phyloP scores from a whole-genome alignment of 1,140 invertebrate species.

The Eumeta japonica region DNA sequence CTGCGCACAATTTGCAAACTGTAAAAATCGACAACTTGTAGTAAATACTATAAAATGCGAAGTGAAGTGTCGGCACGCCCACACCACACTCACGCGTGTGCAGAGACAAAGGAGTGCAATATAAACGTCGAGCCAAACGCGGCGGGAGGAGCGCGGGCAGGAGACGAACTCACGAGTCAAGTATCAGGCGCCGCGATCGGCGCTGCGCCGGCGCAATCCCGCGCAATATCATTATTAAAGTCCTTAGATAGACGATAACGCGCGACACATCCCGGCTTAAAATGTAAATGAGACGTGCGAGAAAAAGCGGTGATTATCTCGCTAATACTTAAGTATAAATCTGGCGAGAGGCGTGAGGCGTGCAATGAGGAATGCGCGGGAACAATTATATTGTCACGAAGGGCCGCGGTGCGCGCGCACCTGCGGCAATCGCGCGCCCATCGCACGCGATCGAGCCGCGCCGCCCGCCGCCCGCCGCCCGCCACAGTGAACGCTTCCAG shows the following conservation, averaged over 20 bases:
- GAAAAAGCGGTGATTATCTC: conserved; percentile 13
- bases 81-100: conserved; percentile 21
- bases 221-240: conserved; percentile 49
- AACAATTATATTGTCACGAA: conserved; percentile 54
- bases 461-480: too few relatives aligned
- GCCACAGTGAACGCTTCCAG: too few relatives aligned
- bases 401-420: too few relatives aligned
- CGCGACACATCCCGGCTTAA: conserved; percentile 35
- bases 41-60: too few relatives aligned
- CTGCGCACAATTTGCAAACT: too few relatives aligned
- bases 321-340: background rate
- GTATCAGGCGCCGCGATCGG: conserved; percentile 15
- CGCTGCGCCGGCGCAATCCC: conserved; percentile 21
- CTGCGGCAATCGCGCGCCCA: too few relatives aligned
- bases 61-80: background rate
- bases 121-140: conserved; percentile 32
- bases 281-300: conserved; percentile 52
- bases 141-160: too few relatives aligned
- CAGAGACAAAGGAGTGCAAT: conserved; percentile 24
- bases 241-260: conserved; percentile 14
- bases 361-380: conserved; percentile 42
- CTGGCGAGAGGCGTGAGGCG: background rate
- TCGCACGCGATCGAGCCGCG: too few relatives aligned
- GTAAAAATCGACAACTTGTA: too few relatives aligned
- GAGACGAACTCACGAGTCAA: conserved; percentile 8